Percentiles rank a stretch among this genome's conserved stretches.
Evolutionary conservation across 2,888 invertebrate species (phyloP).

Genomic region (Rotaria socialis): DNA sequence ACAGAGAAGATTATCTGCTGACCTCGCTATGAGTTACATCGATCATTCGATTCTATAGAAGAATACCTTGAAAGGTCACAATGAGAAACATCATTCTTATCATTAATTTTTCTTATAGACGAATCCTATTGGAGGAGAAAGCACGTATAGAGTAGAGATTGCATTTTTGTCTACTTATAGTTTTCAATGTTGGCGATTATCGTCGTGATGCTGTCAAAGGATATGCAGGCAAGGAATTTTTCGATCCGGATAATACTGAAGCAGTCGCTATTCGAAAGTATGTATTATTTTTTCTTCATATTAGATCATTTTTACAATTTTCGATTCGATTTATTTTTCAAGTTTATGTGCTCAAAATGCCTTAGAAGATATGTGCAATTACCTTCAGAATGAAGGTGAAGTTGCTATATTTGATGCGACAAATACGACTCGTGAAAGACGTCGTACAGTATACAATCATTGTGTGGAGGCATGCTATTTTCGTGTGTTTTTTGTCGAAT

Average conservation of each 20-base stretch:
- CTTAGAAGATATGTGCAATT: constrained; percentile 84
- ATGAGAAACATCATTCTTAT: too few relatives aligned
- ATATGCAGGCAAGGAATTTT: constrained; percentile 93
- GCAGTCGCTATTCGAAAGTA: constrained; percentile 85
- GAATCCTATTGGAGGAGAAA: not conserved
- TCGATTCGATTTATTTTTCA: not conserved
- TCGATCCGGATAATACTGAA: constrained; percentile 85
- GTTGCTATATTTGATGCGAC: constrained; percentile 85
- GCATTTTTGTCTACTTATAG: constrained; percentile 61
- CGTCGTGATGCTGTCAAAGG: constrained; percentile 86
- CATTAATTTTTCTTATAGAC: too few relatives aligned
- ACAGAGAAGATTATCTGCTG: too few relatives aligned
- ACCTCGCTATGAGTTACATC: too few relatives aligned
- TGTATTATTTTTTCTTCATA: constrained; percentile 58
- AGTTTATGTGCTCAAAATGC: constrained; percentile 78
- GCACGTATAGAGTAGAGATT: too few relatives aligned
- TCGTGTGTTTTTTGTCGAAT: constrained; percentile 94
- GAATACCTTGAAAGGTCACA: too few relatives aligned
- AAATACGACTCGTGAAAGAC: constrained; percentile 85
- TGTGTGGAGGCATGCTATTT: constrained; percentile 79
- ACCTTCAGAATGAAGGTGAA: constrained; percentile 63
- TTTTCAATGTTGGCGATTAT: constrained; percentile 98
- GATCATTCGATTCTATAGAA: too few relatives aligned
- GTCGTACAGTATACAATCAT: constrained; percentile 69
- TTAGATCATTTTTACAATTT: not conserved